These are phyloP conservation scores for Idaea dimidiata DNA, from an alignment of 2,888 invertebrate species.

Conservation along the genomic window DNA sequence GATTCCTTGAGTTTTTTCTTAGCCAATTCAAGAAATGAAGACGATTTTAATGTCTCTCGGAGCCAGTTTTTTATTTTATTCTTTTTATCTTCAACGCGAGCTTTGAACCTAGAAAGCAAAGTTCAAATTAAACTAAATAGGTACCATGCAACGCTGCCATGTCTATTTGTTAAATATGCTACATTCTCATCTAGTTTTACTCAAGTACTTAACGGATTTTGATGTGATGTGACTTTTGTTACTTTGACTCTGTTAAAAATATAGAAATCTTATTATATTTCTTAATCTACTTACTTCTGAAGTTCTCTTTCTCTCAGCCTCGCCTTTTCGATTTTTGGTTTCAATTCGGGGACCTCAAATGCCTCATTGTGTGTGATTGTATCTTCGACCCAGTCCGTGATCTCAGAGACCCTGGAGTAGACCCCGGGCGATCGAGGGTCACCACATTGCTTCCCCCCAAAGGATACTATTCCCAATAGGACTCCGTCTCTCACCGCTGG, in stretches of 20 bases:
- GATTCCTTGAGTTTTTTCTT: slow-evolving; percentile 61
- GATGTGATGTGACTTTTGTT: too few relatives aligned
- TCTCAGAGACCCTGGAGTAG: slow-evolving; percentile 61
- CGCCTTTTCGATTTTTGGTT: slow-evolving; percentile 60
- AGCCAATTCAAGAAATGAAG: slow-evolving; percentile 60
- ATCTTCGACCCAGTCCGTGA: slow-evolving; percentile 63
- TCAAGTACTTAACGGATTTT: too few relatives aligned
- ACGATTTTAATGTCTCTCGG: slow-evolving; percentile 61
- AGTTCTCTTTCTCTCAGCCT: slow-evolving; percentile 57
- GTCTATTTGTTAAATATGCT: too few relatives aligned
- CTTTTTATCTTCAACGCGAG: slow-evolving; percentile 66
- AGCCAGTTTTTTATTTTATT: slow-evolving; percentile 71
- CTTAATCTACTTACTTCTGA: slow-evolving; percentile 44
- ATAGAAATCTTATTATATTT: not conserved
- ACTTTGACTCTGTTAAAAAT: too few relatives aligned
- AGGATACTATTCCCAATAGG: slow-evolving; percentile 66
- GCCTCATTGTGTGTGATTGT: slow-evolving; percentile 62
- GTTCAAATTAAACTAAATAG: not conserved
- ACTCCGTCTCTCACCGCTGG: slow-evolving; percentile 71
- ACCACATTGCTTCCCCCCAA: slow-evolving; percentile 71
- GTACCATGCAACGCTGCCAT: not conserved
- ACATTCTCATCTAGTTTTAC: too few relatives aligned
- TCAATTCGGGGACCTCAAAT: slow-evolving; percentile 45
- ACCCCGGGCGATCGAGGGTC: slow-evolving; percentile 72
- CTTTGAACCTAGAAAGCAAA: slow-evolving; percentile 54